phyloP scores from a whole-genome alignment of 1,140 invertebrate species.

The Ctenoplectra terminalis region DNA sequence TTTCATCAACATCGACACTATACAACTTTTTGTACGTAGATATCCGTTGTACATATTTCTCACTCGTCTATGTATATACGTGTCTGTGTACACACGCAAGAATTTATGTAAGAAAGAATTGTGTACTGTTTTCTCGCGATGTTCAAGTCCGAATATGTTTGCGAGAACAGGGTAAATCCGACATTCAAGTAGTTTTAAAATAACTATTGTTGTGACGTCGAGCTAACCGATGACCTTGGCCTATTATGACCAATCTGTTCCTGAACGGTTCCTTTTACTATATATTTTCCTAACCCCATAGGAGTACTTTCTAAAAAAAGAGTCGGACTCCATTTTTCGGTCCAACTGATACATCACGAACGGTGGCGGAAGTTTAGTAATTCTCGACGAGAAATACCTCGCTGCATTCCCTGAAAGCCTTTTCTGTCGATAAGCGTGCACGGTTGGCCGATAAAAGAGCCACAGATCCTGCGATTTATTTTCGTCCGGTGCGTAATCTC shows the following conservation, averaged over 20 bases:
- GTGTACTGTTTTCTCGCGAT: background rate
- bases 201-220: constrained; percentile 51
- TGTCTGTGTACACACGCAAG: too few species aligned
- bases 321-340: background rate
- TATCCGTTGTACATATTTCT: too few species aligned
- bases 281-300: background rate
- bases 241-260: constrained; percentile 28
- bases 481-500: constrained; percentile 63
- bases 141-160: constrained; percentile 25
- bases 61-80: too few species aligned
- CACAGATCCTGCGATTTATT: constrained; percentile 60
- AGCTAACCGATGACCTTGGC: constrained; percentile 48
- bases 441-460: constrained; percentile 51
- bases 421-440: constrained; percentile 27
- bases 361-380: too few species aligned
- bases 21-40: too few species aligned
- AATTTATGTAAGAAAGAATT: background rate
- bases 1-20: too few species aligned
- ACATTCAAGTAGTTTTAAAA: constrained; percentile 52
- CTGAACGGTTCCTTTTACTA: constrained; percentile 3
- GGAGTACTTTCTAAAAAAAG: background rate
- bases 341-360: background rate
- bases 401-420: background rate
- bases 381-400: background rate
- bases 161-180: background rate